Conservation (phyloP, 1,140 invertebrate genomes). For the Brachionus sp. region DNA sequence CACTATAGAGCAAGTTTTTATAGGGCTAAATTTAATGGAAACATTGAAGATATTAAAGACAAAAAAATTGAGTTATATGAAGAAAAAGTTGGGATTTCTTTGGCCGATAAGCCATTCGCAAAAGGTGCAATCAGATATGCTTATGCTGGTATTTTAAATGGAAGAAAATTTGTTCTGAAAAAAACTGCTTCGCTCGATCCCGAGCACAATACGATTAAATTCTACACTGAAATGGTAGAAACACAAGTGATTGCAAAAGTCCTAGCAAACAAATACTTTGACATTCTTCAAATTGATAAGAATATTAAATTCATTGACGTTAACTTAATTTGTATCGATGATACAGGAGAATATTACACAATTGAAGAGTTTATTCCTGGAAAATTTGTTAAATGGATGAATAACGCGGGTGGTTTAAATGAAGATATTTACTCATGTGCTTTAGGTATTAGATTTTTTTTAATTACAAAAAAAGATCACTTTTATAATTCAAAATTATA, state of each 20-base stretch:
- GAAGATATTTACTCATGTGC: conserved; percentile 2
- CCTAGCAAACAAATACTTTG: background rate
- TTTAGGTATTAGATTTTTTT: background rate
- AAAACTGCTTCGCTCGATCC: background rate
- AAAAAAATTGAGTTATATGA: background rate
- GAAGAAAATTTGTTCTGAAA: background rate
- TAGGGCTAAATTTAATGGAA: background rate
- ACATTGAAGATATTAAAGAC: background rate
- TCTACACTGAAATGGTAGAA: conserved; percentile 1
- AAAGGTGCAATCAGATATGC: conserved; percentile 32
- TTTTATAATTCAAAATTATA: background rate
- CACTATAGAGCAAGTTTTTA: background rate
- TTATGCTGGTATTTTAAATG: background rate
- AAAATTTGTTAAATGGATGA: conserved; percentile 36
- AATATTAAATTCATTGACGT: conserved; percentile 3
- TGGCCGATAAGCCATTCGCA: background rate
- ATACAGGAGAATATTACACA: background rate
- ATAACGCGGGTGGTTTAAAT: background rate
- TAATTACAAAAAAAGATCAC: background rate
- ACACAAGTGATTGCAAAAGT: background rate
- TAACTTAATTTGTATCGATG: background rate
- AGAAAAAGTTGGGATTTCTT: background rate
- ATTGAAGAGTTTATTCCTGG: background rate
- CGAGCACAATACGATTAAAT: background rate
- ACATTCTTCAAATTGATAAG: background rate